A percentile compares a stretch with the other conserved stretches of the same genome.
Evolutionary conservation across 2,888 invertebrate genomes (phyloP).

Genomic region (Nephrotoma appendiculata): DNA sequence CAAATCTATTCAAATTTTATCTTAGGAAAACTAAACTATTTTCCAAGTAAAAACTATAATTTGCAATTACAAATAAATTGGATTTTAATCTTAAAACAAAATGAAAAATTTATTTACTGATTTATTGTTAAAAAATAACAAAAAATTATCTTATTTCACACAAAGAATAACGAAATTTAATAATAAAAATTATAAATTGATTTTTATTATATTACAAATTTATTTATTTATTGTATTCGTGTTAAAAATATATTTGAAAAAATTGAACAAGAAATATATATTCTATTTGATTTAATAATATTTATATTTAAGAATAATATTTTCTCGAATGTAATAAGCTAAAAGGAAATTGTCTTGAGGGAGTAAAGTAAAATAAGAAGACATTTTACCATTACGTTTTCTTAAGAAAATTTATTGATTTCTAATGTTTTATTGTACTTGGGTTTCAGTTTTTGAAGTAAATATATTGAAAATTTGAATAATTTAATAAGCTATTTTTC

Average conservation of each 20-base stretch:
- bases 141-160: neutral
- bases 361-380: neutral
- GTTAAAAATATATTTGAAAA: neutral
- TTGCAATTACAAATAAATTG: neutral
- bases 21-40: neutral
- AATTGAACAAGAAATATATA: neutral
- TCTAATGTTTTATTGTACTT: neutral
- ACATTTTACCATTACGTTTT: neutral
- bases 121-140: neutral
- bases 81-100: neutral
- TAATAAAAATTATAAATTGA: neutral
- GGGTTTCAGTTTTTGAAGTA: neutral
- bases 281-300: neutral
- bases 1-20: no score
- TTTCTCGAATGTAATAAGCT: neutral
- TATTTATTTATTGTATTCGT: neutral
- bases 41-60: neutral
- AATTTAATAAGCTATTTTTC: neutral
- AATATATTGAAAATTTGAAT: neutral
- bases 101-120: neutral
- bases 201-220: neutral
- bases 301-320: neutral
- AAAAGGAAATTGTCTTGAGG: neutral
- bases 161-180: neutral
- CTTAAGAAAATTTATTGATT: neutral